Conservation (phyloP, 1,140 invertebrate genomes). For the Hesperophylax magnus region DNA sequence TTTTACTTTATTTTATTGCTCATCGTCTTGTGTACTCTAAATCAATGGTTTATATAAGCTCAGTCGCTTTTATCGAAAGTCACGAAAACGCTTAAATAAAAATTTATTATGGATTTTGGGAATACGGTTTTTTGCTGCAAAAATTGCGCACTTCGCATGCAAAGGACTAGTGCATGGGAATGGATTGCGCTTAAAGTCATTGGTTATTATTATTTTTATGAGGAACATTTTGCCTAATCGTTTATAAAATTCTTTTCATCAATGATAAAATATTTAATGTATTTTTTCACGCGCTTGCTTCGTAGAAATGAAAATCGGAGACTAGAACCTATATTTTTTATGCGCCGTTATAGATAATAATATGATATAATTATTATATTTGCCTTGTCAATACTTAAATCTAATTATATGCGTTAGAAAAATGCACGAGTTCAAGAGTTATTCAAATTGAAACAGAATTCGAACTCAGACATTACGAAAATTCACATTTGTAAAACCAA, state of each 20-base stretch:
- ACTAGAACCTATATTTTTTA: no score
- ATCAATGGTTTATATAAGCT: conserved; percentile 1
- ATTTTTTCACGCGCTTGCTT: no score
- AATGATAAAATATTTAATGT: no score
- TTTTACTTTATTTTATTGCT: no score
- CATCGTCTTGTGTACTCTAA: no score
- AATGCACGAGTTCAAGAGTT: not conserved
- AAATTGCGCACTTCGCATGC: conserved; percentile 4
- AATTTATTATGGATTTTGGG: conserved; percentile 56
- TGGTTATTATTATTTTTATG: not conserved
- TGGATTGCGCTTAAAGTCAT: not conserved
- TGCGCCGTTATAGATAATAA: not conserved
- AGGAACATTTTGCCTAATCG: not conserved
- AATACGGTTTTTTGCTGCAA: conserved; percentile 37
- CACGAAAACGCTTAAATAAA: conserved; percentile 55
- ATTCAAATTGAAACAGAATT: no score
- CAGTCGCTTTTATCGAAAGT: conserved; percentile 55
- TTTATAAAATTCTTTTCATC: not conserved
- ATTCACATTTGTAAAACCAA: not conserved
- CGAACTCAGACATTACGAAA: no score
- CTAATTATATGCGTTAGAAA: not conserved
- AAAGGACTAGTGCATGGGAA: not conserved
- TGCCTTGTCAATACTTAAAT: not conserved
- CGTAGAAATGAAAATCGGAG: no score
- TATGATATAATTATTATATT: not conserved